Base-by-base conservation (phyloP, 1,140 invertebrate genomes). In the Drosophila nannoptera region DNA sequence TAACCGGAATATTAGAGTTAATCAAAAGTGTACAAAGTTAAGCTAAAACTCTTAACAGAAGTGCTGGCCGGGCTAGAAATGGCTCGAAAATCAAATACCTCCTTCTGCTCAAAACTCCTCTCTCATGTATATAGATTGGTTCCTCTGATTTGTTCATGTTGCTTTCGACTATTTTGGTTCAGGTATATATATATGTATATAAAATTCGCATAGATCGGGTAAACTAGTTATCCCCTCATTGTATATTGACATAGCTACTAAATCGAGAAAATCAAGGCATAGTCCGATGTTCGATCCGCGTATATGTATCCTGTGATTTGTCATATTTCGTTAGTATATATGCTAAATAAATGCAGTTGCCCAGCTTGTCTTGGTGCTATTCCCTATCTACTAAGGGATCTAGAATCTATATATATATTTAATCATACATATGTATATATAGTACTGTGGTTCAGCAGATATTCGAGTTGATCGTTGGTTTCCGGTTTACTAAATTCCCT, bases 201-300 rank as follows among this genome's bases (percentile, higher is more conserved):
- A 69, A 45, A 56, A 49, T 70, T 66, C 65, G 68, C 49, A 49
- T 60, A 70, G 56, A 36, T 49, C 29, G 75, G 43, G 67, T 77
- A 67, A 69, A 70, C 66, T 77, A 74, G 22, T 38, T 59, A 2
- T 67, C 31, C 5, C 31, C 5, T 35, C 9, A 45, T 61, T 77
- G 69, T 77, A 78, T 78, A 74, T 66, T 64, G 71, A 59, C 68
- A 72, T 78, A 80, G 77, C 77, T 76, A 80, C 60, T 61, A 80
- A 80, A 78, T 80, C 60, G 56, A 69, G 29, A 46, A 22, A 52
- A 75, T 50, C 69, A 72, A 78, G 77, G 76, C 76, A 63, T 12
- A 78, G 42, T 77, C 55, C 45, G 22, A 63, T 52, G 55, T 22
- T 36, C 38, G 5, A 8, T 38, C 38, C 29, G 54, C 42, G 6